Conservation (phyloP, 1,140 invertebrate genomes). For the Metaphire vulgaris region DNA sequence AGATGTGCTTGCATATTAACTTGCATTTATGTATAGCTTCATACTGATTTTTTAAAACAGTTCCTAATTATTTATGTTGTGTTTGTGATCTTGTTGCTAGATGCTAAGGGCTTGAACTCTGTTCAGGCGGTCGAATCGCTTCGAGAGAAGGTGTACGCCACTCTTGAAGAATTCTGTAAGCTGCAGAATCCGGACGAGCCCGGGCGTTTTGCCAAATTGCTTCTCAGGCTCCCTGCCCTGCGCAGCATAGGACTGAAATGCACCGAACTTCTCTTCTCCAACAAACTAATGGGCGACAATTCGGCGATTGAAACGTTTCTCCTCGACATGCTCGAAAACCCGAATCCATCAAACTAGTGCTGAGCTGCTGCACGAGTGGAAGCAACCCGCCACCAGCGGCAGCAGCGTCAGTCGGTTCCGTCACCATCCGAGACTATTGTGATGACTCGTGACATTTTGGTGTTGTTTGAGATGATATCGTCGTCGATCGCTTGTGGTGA, state of each 20-base stretch:
- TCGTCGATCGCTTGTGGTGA: too few species aligned
- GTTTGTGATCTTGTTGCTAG: too few species aligned
- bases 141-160: conserved; percentile 87
- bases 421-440: too few species aligned
- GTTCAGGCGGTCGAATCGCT: conserved; percentile 75
- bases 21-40: too few species aligned
- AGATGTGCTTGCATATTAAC: too few species aligned
- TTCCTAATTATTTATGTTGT: too few species aligned
- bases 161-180: conserved; percentile 88
- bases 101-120: conserved; percentile 78
- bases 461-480: too few species aligned
- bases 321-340: conserved; percentile 61
- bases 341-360: conserved; percentile 29
- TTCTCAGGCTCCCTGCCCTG: conserved; percentile 84
- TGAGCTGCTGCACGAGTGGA: too few species aligned
- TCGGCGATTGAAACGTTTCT: conserved; percentile 55
- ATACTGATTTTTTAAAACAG: too few species aligned
- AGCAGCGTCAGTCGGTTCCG: too few species aligned
- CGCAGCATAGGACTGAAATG: conserved; percentile 93
- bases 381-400: too few species aligned
- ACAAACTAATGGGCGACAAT: conserved; percentile 66
- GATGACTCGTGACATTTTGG: too few species aligned
- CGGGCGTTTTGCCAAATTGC: conserved; percentile 85
- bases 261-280: conserved; percentile 90
- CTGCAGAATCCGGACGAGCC: conserved; percentile 78